A percentile compares a stretch with the other conserved stretches of the same genome.
Conservation (phyloP, 1,140 invertebrate species). For the Pachyrhynchus sulphureomaculatus region DNA sequence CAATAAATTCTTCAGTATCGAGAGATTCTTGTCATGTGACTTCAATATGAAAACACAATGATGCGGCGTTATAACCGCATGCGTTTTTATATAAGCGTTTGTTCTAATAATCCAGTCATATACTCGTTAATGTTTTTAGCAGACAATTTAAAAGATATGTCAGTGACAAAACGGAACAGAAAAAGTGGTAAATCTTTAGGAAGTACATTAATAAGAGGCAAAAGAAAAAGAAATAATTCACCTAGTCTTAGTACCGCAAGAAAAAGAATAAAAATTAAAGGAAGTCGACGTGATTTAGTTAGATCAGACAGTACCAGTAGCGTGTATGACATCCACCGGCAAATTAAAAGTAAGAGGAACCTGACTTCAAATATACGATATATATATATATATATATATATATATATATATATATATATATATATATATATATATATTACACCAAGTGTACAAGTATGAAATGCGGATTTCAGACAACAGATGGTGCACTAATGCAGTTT, state of each 20-base stretch:
- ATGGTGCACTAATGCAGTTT: too few relatives aligned
- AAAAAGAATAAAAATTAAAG: neutral
- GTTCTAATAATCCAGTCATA: too few relatives aligned
- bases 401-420: neutral
- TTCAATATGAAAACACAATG: too few relatives aligned
- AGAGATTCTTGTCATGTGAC: too few relatives aligned
- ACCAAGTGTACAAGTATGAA: too few relatives aligned
- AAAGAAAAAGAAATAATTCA: constrained; percentile 15
- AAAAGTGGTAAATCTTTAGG: constrained; percentile 2
- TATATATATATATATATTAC: too few relatives aligned
- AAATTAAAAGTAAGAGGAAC: constrained; percentile 33
- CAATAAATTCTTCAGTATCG: too few relatives aligned
- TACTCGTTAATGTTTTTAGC: too few relatives aligned
- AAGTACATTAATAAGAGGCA: neutral
- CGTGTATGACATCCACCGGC: constrained; percentile 24
- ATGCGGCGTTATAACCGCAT: too few relatives aligned
- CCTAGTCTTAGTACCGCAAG: neutral
- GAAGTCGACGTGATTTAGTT: neutral
- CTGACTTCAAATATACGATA: neutral
- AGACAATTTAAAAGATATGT: neutral
- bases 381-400: too few relatives aligned
- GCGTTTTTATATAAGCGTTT: too few relatives aligned
- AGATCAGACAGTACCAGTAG: constrained; percentile 24
- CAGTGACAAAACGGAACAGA: neutral
- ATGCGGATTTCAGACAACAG: too few relatives aligned